Evolutionary conservation across 2,888 invertebrate genomes (phyloP).

Genomic region (Nomada ruficornis): DNA sequence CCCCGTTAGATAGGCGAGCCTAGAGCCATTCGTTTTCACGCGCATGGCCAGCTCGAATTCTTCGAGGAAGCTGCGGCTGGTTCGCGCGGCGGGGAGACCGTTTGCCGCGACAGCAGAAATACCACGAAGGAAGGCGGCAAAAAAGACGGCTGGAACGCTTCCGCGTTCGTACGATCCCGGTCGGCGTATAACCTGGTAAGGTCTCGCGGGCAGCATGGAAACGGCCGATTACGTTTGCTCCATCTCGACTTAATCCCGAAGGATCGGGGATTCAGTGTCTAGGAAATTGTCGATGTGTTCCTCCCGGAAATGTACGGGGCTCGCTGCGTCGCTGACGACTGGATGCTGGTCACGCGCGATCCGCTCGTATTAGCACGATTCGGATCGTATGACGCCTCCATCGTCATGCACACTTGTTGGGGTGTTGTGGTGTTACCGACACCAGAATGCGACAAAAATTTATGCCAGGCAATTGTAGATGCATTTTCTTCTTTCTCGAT

Average conservation of each 20-base stretch:
- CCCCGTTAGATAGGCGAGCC: slow-evolving; percentile 50
- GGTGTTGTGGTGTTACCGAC: not conserved
- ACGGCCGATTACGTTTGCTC: slow-evolving; percentile 64
- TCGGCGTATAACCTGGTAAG: slow-evolving; percentile 55
- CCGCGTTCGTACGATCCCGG: slow-evolving; percentile 59
- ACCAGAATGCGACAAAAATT: not conserved
- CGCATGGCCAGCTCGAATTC: slow-evolving; percentile 43
- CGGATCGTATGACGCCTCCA: slow-evolving; percentile 54
- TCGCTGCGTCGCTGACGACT: not conserved
- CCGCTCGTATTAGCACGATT: slow-evolving; percentile 60
- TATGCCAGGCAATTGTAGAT: not conserved
- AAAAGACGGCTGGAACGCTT: slow-evolving; percentile 55
- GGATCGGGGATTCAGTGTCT: slow-evolving; percentile 57
- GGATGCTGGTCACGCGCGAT: slow-evolving; percentile 69
- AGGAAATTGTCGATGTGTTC: slow-evolving; percentile 53
- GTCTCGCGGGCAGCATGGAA: slow-evolving; percentile 57
- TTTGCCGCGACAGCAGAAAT: slow-evolving; percentile 61
- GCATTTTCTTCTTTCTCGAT: no score
- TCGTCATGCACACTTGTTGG: not conserved
- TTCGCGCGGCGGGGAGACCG: slow-evolving; percentile 16
- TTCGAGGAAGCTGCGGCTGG: slow-evolving; percentile 28
- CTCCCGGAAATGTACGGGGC: slow-evolving; percentile 43
- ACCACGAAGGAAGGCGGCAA: slow-evolving; percentile 47
- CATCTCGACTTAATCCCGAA: slow-evolving; percentile 61
- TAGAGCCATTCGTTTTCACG: slow-evolving; percentile 47